A percentile compares a stretch with the other conserved stretches of the same genome.
These are phyloP conservation scores for Thalassophryne amazonica DNA, from an alignment of 2,797 vertebrate species.

Conservation along the genomic window DNA sequence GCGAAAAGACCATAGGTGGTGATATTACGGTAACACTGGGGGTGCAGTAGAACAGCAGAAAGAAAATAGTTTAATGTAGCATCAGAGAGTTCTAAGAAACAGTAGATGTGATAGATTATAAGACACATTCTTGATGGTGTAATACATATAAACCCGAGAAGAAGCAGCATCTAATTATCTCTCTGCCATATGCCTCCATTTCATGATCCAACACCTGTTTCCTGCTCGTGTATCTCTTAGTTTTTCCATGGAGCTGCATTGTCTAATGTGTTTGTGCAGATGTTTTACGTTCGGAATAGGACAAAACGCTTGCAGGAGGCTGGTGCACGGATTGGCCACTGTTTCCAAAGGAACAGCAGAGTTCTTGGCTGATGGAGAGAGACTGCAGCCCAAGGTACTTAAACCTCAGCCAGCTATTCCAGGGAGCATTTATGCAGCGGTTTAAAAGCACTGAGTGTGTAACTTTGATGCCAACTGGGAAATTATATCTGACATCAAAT, in stretches of 20 bases:
- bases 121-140: too few species aligned
- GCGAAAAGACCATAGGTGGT: slow-evolving; percentile 15
- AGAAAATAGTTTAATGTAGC: slow-evolving; percentile 2
- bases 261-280: slow-evolving; percentile 66
- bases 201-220: slow-evolving; percentile 5
- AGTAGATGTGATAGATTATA: not conserved
- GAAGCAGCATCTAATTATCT: not conserved
- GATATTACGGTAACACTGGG: too few species aligned
- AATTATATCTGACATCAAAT: slow-evolving; percentile 40
- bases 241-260: slow-evolving; percentile 9
- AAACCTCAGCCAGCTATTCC: slow-evolving; percentile 40
- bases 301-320: slow-evolving; percentile 83
- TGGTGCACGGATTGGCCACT: slow-evolving; percentile 83
- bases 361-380: slow-evolving; percentile 86
- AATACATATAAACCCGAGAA: too few species aligned
- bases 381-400: slow-evolving; percentile 91
- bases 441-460: slow-evolving; percentile 28
- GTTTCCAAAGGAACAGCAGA: slow-evolving; percentile 89
- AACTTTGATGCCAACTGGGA: slow-evolving; percentile 44
- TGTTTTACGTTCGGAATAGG: slow-evolving; percentile 93
- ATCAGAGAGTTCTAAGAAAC: not conserved
- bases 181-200: not conserved
- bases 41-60: slow-evolving; percentile 1
- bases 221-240: not conserved
- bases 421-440: slow-evolving; percentile 43